Evolutionary conservation across 37 sponge, comb jelly and placozoan species (phyloP), one percentile per base, ranked within the genome.

Genomic region (Beroe ovata): DNA sequence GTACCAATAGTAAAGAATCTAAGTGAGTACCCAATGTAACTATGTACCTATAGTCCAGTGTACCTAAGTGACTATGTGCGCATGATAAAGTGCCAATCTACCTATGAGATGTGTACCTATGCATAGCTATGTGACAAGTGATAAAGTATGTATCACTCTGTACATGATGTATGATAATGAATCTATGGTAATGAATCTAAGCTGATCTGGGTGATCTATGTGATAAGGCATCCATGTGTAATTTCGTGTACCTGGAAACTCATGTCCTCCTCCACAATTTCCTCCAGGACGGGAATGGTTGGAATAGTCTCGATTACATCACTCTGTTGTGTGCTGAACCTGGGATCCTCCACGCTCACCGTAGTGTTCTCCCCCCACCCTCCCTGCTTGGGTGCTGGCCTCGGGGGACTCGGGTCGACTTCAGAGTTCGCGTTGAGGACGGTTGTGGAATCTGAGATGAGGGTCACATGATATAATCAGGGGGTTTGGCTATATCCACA

Each of bases 241-340:
- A n/a, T n/a, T n/a, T n/a, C n/a, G n/a, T n/a, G 54, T 11, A 77
- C 84, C 54, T 39, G 42, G 22, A 77, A 77, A 19, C 84, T 77
- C 38, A 77, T 33, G 54, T 77, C 84, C 84, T 77, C 84, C 23
- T 77, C 84, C n/a, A 35, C 84, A 25, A 77, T 11, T 23, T 77
- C 84, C 47, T 77, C 84, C 41, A 77, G 38, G 28, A 77, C 84
- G 16, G 84, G 84, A 77, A 77, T 77, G 54, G 84, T 77, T n/a
- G 84, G 84, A 39, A 77, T 77, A 4, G 26, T 35, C 8, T 33
- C 41, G 16, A 77, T 77, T 8, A 36, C 84, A 11, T 77, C 54
- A 11, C 1, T 14, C 4, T 4, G 20, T 54, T 39, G 42, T 16
- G 28, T 77, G 20, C 28, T 39, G 11, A 77, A 23, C 28, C 84